Conservation (phyloP, 1,140 invertebrate genomes). For the Episyrphus balteatus region DNA sequence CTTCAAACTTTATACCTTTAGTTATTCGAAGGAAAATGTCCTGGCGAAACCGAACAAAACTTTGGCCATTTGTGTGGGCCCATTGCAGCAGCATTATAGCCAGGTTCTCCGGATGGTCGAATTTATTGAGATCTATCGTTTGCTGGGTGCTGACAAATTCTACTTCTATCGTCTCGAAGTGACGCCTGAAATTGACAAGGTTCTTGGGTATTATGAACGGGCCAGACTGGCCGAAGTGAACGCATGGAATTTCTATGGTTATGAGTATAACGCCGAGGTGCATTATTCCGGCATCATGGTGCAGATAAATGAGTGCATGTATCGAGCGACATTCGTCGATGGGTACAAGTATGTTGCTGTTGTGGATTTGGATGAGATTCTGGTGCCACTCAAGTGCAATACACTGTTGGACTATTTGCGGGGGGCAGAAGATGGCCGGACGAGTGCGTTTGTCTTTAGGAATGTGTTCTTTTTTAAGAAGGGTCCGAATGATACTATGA, state of each 20-base stretch:
- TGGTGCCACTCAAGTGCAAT: conserved; percentile 43
- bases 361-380: conserved; percentile 51
- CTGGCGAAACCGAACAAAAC: conserved; percentile 17
- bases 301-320: conserved; percentile 52
- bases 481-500: conserved; percentile 42
- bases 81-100: conserved; percentile 51
- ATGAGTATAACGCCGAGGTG: conserved; percentile 30
- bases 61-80: conserved; percentile 53
- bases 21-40: conserved; percentile 25
- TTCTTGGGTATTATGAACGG: conserved; percentile 42
- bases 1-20: conserved; percentile 1
- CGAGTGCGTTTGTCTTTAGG: conserved; percentile 43
- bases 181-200: conserved; percentile 37
- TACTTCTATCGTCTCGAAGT: conserved; percentile 54
- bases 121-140: conserved; percentile 53
- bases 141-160: conserved; percentile 53
- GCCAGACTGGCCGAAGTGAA: conserved; percentile 41
- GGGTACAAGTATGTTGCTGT: conserved; percentile 41
- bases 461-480: conserved; percentile 52
- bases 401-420: conserved; percentile 23
- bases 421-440: conserved; percentile 32
- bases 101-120: conserved; percentile 45
- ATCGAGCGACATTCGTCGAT: conserved; percentile 37
- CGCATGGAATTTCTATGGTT: conserved; percentile 46
- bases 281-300: conserved; percentile 51